Percentiles rank a stretch among this genome's conserved stretches.
These are phyloP conservation scores for Neria commutata DNA, from an alignment of 2,888 invertebrate species.

Conservation along the genomic window DNA sequence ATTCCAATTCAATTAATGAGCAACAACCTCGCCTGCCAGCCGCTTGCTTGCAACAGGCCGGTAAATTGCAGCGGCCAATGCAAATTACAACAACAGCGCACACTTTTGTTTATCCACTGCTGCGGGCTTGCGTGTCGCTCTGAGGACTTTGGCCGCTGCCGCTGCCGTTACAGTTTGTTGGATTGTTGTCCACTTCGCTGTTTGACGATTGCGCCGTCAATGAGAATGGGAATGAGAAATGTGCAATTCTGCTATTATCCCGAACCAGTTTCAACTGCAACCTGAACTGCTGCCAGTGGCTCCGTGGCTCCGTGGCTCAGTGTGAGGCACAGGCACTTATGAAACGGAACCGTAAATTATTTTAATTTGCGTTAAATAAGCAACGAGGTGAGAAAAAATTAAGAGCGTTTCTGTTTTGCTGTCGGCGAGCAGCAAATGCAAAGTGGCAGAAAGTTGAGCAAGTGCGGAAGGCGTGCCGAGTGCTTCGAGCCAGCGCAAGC, in stretches of 20 bases:
- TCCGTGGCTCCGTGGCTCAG: constrained; percentile 22
- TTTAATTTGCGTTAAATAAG: constrained; percentile 55
- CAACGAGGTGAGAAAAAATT: constrained; percentile 53
- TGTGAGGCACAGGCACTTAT: constrained; percentile 26
- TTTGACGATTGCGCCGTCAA: constrained; percentile 7
- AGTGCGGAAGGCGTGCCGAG: background rate
- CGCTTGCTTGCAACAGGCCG: constrained; percentile 39
- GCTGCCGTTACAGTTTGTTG: no score
- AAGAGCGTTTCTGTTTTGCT: constrained; percentile 39
- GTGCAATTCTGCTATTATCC: background rate
- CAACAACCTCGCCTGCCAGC: constrained; percentile 13
- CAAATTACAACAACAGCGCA: constrained; percentile 44
- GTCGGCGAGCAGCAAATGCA: constrained; percentile 5
- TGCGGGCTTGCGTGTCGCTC: constrained; percentile 46
- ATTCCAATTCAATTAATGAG: constrained; percentile 44
- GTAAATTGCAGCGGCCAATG: constrained; percentile 53
- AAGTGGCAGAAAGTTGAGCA: constrained; percentile 1
- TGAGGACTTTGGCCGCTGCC: constrained; percentile 48
- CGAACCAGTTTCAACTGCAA: constrained; percentile 40
- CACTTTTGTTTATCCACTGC: constrained; percentile 9
- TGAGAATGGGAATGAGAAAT: constrained; percentile 29
- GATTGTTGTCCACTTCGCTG: background rate
- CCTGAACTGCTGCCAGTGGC: constrained; percentile 12
- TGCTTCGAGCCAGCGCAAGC: background rate
- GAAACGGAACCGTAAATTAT: constrained; percentile 55